Evolutionary conservation across 2,888 invertebrate species (phyloP).

Genomic region (Agrotis segetum): DNA sequence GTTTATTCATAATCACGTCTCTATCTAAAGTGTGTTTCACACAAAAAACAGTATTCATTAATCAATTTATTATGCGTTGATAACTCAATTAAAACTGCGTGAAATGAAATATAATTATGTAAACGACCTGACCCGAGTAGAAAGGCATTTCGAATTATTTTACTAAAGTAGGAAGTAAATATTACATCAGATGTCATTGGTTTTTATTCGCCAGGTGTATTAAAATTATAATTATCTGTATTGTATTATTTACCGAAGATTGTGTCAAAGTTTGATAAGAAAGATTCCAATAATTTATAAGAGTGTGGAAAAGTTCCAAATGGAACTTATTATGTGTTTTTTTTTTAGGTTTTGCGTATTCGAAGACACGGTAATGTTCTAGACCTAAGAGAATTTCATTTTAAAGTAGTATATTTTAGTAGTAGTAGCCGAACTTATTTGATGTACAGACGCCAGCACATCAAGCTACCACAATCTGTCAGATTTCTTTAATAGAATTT

Average conservation of each 20-base stretch:
- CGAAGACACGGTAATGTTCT: too few species aligned
- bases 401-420: too few species aligned
- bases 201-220: conserved; percentile 42
- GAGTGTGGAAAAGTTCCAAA: not conserved
- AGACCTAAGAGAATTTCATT: not conserved
- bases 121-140: conserved; percentile 39
- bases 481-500: too few species aligned
- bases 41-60: conserved; percentile 6
- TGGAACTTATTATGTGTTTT: too few species aligned
- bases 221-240: conserved; percentile 39
- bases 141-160: conserved; percentile 50
- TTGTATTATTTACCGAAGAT: not conserved
- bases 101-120: conserved; percentile 39
- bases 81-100: conserved; percentile 21
- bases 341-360: not conserved
- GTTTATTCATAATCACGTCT: too few species aligned
- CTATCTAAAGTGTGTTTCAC: not conserved
- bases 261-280: not conserved
- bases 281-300: not conserved
- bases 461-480: too few species aligned
- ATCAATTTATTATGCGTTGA: conserved; percentile 30
- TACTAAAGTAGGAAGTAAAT: conserved; percentile 57
- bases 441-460: too few species aligned
- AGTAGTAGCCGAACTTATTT: too few species aligned
- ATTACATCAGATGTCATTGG: conserved; percentile 63